Percentiles rank a stretch among this genome's conserved stretches.
Conservation (phyloP, 2,113 vertebrate genomes). For the Puffinus mauretanicus region DNA sequence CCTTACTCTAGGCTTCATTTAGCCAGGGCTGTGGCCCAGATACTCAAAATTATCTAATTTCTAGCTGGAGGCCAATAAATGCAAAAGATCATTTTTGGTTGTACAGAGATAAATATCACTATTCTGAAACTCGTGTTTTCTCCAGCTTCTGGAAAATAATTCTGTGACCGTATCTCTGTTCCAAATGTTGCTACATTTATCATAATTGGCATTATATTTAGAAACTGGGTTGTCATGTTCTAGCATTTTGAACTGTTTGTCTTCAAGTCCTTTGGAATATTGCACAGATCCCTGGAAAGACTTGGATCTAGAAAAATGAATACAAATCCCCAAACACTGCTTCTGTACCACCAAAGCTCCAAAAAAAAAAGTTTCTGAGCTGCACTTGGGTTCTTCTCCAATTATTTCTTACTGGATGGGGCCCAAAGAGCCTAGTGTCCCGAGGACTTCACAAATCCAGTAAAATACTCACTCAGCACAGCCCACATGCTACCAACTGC, state of each 20-base stretch:
- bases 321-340: background rate
- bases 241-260: constrained; percentile 6
- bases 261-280: background rate
- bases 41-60: background rate
- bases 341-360: background rate
- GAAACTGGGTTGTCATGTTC: constrained; percentile 1
- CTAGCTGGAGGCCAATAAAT: background rate
- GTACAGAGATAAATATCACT: background rate
- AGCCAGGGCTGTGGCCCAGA: background rate
- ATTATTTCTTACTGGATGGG: constrained; percentile 24
- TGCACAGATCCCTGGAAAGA: background rate
- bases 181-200: background rate
- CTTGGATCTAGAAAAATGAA: background rate
- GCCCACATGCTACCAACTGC: constrained; percentile 60
- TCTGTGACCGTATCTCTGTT: background rate
- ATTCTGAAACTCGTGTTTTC: background rate
- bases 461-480: constrained; percentile 41
- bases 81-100: background rate
- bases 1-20: background rate
- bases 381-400: background rate
- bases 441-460: constrained; percentile 43
- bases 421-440: constrained; percentile 9
- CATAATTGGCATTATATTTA: constrained; percentile 18
- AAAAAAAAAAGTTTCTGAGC: background rate
- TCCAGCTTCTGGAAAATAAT: background rate